These are phyloP conservation scores for Sinosuthora webbiana DNA, from an alignment of 2,113 vertebrate species.

Conservation along the genomic window DNA sequence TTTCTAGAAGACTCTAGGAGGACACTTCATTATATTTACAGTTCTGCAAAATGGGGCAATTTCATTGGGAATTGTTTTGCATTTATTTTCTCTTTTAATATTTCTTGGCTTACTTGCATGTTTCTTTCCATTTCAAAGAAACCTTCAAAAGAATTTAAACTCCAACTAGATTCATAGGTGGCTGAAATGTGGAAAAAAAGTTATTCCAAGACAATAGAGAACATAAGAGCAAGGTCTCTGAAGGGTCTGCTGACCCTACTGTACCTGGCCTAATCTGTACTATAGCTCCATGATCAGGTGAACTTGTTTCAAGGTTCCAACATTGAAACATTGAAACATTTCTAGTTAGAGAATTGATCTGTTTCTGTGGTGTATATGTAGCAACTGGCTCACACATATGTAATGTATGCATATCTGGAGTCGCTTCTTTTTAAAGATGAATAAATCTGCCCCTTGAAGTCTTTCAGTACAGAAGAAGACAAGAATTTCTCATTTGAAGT, in stretches of 20 bases:
- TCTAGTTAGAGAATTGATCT: not conserved
- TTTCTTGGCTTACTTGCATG: not conserved
- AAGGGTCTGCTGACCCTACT: not conserved
- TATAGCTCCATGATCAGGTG: not conserved
- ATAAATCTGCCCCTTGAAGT: not conserved
- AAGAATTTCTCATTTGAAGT: not conserved
- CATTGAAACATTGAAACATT: not conserved
- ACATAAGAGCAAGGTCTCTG: not conserved
- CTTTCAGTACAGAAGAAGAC: not conserved
- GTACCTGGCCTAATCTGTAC: not conserved
- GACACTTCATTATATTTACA: not conserved
- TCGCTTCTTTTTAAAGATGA: not conserved
- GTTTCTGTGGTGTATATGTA: not conserved
- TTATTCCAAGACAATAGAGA: not conserved
- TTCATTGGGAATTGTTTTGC: not conserved
- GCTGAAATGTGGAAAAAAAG: not conserved
- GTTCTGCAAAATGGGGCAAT: not conserved
- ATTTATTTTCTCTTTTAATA: not conserved
- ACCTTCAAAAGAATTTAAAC: not conserved
- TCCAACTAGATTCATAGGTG: not conserved
- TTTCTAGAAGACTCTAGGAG: not conserved
- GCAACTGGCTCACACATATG: not conserved
- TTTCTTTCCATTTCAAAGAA: not conserved
- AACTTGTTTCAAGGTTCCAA: not conserved
- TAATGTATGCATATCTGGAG: not conserved